Conservation (phyloP, 1,140 invertebrate species). For the Ceratosolen fusciceps region DNA sequence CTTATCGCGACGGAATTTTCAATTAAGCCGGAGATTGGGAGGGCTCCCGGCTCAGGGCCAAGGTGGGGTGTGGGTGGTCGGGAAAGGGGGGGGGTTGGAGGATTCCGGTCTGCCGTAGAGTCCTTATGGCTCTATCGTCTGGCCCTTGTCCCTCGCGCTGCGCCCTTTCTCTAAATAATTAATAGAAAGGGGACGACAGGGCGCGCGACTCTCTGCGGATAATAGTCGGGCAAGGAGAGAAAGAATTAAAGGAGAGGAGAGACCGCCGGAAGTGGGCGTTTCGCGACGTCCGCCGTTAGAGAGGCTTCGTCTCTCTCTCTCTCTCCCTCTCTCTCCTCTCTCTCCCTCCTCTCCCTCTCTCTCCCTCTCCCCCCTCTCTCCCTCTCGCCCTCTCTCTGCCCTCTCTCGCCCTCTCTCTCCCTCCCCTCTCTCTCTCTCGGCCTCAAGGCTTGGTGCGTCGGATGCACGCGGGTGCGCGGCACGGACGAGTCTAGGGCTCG, state of each 20-base stretch:
- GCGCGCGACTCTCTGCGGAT: background rate
- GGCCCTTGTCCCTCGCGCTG: background rate
- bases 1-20: background rate
- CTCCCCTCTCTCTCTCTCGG: background rate
- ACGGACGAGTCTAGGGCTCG: background rate
- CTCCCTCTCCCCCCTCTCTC: too few relatives aligned
- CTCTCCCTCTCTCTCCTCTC: too few relatives aligned
- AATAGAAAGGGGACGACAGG: slow-evolving; percentile 17
- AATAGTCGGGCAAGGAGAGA: background rate
- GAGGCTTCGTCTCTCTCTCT: background rate
- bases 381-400: too few relatives aligned
- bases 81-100: too few relatives aligned
- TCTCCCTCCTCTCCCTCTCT: too few relatives aligned
- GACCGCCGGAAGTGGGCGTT: slow-evolving; percentile 55
- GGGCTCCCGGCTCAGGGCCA: too few relatives aligned
- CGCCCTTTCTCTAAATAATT: slow-evolving; percentile 15
- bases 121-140: background rate
- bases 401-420: too few relatives aligned
- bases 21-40: too few relatives aligned
- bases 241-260: slow-evolving; percentile 24
- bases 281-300: slow-evolving; percentile 64
- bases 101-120: too few relatives aligned
- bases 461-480: background rate
- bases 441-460: background rate
- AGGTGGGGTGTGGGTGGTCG: too few relatives aligned